These are phyloP conservation scores for Chaetodon auriga DNA, from an alignment of 2,113 vertebrate species.

Conservation along the genomic window DNA sequence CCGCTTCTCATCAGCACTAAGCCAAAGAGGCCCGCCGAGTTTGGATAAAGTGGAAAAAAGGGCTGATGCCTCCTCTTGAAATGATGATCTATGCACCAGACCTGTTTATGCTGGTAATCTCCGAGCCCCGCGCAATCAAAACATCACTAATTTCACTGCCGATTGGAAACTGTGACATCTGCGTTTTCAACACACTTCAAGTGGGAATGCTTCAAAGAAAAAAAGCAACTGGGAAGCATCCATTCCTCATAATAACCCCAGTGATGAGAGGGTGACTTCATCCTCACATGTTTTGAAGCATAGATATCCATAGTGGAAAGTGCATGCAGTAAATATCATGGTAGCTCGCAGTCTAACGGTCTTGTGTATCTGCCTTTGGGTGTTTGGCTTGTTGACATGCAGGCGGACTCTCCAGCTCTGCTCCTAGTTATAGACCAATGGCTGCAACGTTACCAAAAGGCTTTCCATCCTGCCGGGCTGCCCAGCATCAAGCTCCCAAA, in stretches of 20 bases:
- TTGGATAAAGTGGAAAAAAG: constrained; percentile 73
- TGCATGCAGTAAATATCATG: constrained; percentile 55
- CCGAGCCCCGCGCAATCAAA: constrained; percentile 71
- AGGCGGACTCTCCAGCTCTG: constrained; percentile 47
- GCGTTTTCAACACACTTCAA: constrained; percentile 59
- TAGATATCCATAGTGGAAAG: constrained; percentile 69
- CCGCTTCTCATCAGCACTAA: constrained; percentile 79
- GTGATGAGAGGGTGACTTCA: constrained; percentile 76
- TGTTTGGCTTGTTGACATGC: constrained; percentile 64
- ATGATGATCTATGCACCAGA: constrained; percentile 71
- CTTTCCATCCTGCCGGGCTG: constrained; percentile 57
- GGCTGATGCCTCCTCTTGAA: constrained; percentile 66
- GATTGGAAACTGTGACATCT: constrained; percentile 80
- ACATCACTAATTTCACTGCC: constrained; percentile 78
- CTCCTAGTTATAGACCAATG: constrained; percentile 36
- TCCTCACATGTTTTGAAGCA: constrained; percentile 67
- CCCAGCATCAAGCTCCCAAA: constrained; percentile 54
- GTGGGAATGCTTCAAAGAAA: constrained; percentile 52
- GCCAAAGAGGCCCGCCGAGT: constrained; percentile 62
- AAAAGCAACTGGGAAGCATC: constrained; percentile 50
- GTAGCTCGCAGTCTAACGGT: constrained; percentile 15
- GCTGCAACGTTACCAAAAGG: constrained; percentile 43
- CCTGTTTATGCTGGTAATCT: constrained; percentile 80
- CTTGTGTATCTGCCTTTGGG: constrained; percentile 12
- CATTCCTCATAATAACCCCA: constrained; percentile 57